phyloP scores from a whole-genome alignment of 2,888 invertebrate species.

The Drosophila neotestacea region DNA sequence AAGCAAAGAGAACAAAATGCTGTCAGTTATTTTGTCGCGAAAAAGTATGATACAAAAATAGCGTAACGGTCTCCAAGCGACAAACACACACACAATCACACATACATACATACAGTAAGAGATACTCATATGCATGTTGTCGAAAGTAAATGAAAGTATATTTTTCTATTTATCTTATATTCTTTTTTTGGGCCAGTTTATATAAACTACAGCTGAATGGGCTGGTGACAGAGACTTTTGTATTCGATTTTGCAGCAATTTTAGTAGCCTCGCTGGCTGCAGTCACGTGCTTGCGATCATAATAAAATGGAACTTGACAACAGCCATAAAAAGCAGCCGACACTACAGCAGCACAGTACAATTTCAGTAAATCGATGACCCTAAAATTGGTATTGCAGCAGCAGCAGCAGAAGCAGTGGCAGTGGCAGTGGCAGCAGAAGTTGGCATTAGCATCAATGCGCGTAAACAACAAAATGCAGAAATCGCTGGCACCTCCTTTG shows the following conservation, averaged over 20 bases:
- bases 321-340: constrained; percentile 60
- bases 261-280: constrained; percentile 45
- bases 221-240: constrained; percentile 13
- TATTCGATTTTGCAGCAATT: constrained; percentile 38
- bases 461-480: constrained; percentile 64
- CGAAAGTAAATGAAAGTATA: constrained; percentile 29
- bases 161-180: constrained; percentile 1
- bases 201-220: constrained; percentile 25
- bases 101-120: constrained; percentile 1
- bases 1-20: constrained; percentile 23
- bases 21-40: constrained; percentile 38
- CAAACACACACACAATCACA: constrained; percentile 2
- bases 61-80: constrained; percentile 20
- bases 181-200: constrained; percentile 12
- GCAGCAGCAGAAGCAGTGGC: not conserved
- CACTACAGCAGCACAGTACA: constrained; percentile 25
- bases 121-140: constrained; percentile 31
- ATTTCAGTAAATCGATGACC: constrained; percentile 59
- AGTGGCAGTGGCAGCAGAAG: constrained; percentile 22
- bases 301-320: constrained; percentile 63
- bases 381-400: constrained; percentile 54
- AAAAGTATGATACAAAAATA: constrained; percentile 47
- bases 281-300: constrained; percentile 68
- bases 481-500: constrained; percentile 57
- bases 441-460: constrained; percentile 69